Evolutionary conservation across 2,888 invertebrate genomes (phyloP).

Genomic region (Stenodema calcarata): DNA sequence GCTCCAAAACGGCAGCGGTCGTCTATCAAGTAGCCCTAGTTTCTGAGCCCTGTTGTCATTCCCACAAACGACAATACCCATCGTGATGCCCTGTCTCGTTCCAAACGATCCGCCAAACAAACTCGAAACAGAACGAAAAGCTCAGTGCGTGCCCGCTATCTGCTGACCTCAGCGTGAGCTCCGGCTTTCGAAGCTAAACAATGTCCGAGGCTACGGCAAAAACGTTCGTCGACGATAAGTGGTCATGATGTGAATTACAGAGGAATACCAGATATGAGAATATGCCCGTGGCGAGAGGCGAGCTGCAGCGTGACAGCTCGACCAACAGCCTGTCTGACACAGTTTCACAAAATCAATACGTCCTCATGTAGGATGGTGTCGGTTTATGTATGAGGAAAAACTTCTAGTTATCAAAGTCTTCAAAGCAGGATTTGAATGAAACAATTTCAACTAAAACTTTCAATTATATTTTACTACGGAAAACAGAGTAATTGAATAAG

Average conservation of each 20-base stretch:
- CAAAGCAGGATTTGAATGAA: too few species aligned
- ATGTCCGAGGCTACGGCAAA: background rate
- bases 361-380: too few species aligned
- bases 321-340: background rate
- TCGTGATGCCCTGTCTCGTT: background rate
- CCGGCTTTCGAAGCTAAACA: background rate
- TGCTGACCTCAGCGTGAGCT: conserved; percentile 1
- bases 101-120: too few species aligned
- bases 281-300: background rate
- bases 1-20: too few species aligned
- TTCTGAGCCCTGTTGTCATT: background rate
- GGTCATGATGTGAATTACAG: background rate
- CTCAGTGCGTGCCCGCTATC: background rate
- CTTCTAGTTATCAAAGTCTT: too few species aligned
- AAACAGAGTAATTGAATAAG: too few species aligned
- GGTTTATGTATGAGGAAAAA: too few species aligned
- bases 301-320: background rate
- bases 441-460: too few species aligned
- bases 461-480: too few species aligned
- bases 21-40: background rate
- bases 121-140: background rate
- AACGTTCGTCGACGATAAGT: background rate
- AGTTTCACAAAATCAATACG: background rate
- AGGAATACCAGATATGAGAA: background rate
- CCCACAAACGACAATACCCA: background rate